Percentiles rank a stretch among this genome's conserved stretches.
Evolutionary conservation across 2,113 vertebrate species (phyloP).

Genomic region (Hippocampus mohnikei): DNA sequence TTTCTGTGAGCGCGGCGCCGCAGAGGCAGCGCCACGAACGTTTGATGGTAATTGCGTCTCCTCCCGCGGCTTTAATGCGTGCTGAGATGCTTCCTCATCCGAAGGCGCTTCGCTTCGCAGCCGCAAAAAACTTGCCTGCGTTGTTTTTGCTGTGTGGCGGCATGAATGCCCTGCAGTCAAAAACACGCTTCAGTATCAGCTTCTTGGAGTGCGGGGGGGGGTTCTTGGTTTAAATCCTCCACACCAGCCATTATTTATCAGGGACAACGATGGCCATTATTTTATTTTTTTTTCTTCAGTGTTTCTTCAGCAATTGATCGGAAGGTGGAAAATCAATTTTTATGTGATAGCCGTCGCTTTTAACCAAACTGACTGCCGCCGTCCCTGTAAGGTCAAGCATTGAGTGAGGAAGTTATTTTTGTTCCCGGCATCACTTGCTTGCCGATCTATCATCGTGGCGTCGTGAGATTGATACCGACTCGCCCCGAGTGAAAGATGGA

Average conservation of each 20-base stretch:
- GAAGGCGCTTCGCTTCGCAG: constrained; percentile 53
- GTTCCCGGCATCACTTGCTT: constrained; percentile 56
- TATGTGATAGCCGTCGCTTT: constrained; percentile 60
- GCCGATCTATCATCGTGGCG: constrained; percentile 57
- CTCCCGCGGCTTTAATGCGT: constrained; percentile 33
- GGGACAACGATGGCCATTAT: constrained; percentile 48
- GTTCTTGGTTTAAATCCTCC: constrained; percentile 37
- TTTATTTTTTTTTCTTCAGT: constrained; percentile 51
- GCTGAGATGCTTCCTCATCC: constrained; percentile 61
- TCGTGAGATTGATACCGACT: constrained; percentile 57
- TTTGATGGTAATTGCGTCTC: constrained; percentile 50
- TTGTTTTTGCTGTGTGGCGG: constrained; percentile 38
- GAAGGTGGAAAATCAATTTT: constrained; percentile 59
- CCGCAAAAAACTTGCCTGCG: constrained; percentile 54
- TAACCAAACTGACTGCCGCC: constrained; percentile 57
- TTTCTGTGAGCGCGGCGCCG: constrained; percentile 38
- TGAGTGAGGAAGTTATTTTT: constrained; percentile 64
- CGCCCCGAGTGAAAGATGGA: constrained; percentile 50
- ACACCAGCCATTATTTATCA: constrained; percentile 52
- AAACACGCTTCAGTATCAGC: constrained; percentile 27
- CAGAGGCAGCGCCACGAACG: constrained; percentile 10
- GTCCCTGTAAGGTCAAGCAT: constrained; percentile 63
- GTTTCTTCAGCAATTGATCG: constrained; percentile 58
- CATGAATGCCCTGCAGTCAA: constrained; percentile 35
- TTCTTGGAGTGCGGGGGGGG: constrained; percentile 7